Evolutionary conservation across 1,140 invertebrate genomes (phyloP).

Genomic region (Gryon sp.): DNA sequence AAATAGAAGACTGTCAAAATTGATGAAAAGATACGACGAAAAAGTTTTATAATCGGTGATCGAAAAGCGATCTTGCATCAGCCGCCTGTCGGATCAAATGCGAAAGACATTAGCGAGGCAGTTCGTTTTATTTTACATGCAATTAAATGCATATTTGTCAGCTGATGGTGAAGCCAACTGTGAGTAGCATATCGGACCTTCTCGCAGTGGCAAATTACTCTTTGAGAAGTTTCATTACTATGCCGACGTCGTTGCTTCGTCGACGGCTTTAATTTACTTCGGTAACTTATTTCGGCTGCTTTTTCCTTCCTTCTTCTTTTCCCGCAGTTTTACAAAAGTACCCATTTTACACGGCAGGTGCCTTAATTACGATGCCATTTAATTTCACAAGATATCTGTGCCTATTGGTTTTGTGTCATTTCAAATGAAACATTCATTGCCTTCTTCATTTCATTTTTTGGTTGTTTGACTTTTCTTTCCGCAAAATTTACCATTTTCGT

Average conservation of each 20-base stretch:
- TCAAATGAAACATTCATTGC: conserved; percentile 46
- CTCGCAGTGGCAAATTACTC: conserved; percentile 60
- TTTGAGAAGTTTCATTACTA: conserved; percentile 66
- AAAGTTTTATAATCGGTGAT: conserved; percentile 37
- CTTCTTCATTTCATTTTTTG: conserved; percentile 32
- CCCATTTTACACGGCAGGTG: conserved; percentile 52
- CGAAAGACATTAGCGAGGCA: conserved; percentile 47
- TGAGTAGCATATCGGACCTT: conserved; percentile 61
- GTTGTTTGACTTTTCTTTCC: conserved; percentile 9
- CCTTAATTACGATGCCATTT: conserved; percentile 51
- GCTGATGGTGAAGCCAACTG: conserved; percentile 53
- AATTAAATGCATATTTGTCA: conserved; percentile 65
- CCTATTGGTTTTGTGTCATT: conserved; percentile 12
- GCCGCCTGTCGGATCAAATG: conserved; percentile 23
- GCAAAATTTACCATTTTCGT: conserved; percentile 3
- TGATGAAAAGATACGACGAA: no score
- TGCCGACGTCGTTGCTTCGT: conserved; percentile 59
- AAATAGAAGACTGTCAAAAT: no score
- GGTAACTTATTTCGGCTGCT: conserved; percentile 61
- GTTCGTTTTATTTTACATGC: conserved; percentile 58
- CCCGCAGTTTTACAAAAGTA: conserved; percentile 50
- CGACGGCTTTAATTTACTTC: conserved; percentile 65
- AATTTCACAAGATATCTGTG: conserved; percentile 34
- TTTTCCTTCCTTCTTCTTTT: conserved; percentile 55
- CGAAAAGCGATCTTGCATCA: conserved; percentile 34